Evolutionary conservation across 2,113 vertebrate species (phyloP).

Genomic region (Candoia aspera): DNA sequence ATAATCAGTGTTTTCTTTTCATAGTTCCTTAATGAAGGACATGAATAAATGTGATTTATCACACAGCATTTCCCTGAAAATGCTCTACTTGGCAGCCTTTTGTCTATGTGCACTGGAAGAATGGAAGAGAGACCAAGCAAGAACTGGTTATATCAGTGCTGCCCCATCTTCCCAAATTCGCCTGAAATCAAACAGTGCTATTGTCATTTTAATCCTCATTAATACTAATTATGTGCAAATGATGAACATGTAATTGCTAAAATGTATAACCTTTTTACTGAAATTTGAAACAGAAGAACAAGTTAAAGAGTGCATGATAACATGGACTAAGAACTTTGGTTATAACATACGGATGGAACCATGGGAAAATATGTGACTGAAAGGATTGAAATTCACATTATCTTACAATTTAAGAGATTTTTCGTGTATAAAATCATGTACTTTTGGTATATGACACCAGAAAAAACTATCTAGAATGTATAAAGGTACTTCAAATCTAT

Average conservation of each 20-base stretch:
- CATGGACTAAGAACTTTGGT: neutral
- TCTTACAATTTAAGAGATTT: too few species aligned
- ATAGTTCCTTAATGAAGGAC: neutral
- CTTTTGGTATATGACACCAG: too few species aligned
- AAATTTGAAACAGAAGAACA: neutral
- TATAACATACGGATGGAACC: too few species aligned
- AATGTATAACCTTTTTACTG: neutral
- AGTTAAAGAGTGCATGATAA: neutral
- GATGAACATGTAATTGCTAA: neutral
- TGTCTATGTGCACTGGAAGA: neutral
- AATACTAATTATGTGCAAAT: neutral
- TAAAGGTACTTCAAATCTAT: too few species aligned
- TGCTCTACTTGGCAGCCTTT: neutral
- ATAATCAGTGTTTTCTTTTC: conserved; percentile 1
- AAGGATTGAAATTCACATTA: too few species aligned
- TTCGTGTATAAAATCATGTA: too few species aligned
- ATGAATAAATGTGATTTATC: neutral
- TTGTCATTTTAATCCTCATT: neutral
- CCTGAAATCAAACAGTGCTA: neutral
- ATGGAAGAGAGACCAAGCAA: neutral
- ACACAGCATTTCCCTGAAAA: neutral
- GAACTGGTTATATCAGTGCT: neutral
- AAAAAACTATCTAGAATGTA: too few species aligned
- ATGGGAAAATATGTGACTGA: too few species aligned
- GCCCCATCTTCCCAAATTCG: neutral